phyloP scores from a whole-genome alignment of 2,797 vertebrate genomes.

The Danionella dracula region DNA sequence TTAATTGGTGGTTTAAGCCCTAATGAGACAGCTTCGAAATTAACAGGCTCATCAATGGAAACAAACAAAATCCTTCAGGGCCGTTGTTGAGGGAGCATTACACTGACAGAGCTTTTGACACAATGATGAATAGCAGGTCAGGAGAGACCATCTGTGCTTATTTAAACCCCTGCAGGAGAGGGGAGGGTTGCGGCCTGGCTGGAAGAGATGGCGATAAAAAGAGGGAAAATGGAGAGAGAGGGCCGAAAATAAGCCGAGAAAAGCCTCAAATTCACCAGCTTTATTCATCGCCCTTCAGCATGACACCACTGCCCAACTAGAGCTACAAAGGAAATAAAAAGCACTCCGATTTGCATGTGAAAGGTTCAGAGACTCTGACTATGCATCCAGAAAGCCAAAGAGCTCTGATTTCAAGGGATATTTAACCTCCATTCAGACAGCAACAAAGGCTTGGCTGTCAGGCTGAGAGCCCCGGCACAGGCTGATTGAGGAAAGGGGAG shows the following conservation, averaged over 20 bases:
- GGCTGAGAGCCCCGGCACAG: constrained; percentile 66
- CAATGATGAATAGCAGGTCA: constrained; percentile 82
- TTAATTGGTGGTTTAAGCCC: constrained; percentile 97
- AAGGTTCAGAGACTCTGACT: constrained; percentile 74
- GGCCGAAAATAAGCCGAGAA: constrained; percentile 49
- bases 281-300: constrained; percentile 79
- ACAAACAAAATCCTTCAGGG: constrained; percentile 87
- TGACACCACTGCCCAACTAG: constrained; percentile 71
- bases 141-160: constrained; percentile 89
- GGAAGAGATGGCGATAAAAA: constrained; percentile 66
- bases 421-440: constrained; percentile 83
- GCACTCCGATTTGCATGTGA: constrained; percentile 81
- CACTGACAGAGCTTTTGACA: constrained; percentile 81
- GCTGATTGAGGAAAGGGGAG: constrained; percentile 66
- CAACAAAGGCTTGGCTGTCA: constrained; percentile 79
- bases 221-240: constrained; percentile 30
- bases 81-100: constrained; percentile 75
- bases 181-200: constrained; percentile 56
- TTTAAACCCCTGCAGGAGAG: constrained; percentile 64
- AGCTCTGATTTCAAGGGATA: constrained; percentile 82
- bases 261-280: constrained; percentile 71
- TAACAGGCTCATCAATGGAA: constrained; percentile 89
- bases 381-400: constrained; percentile 77
- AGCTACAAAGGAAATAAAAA: constrained; percentile 73
- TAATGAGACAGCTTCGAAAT: constrained; percentile 95